Evolutionary conservation across 2,113 vertebrate species (phyloP).

Genomic region (Mus spicilegus): DNA sequence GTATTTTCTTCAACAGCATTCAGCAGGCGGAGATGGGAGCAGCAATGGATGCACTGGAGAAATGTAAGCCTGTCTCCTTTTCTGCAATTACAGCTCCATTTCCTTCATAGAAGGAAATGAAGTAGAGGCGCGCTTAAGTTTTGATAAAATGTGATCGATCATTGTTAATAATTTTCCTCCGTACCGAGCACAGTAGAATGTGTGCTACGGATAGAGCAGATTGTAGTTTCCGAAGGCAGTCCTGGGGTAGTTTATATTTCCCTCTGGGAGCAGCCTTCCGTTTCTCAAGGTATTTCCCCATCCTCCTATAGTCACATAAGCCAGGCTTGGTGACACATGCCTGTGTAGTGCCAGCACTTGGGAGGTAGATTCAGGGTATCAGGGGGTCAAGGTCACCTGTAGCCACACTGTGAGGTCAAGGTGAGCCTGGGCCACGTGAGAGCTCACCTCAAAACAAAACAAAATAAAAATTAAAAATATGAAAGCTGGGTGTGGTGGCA

Average conservation of each 20-base stretch:
- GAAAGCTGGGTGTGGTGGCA: not conserved
- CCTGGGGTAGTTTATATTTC: not conserved
- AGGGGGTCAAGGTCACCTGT: not conserved
- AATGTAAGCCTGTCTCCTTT: conserved; percentile 92
- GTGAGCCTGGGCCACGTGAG: not conserved
- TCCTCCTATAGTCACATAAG: not conserved
- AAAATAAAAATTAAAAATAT: not conserved
- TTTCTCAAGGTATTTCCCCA: not conserved
- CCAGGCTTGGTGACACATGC: no score
- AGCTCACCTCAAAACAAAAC: not conserved
- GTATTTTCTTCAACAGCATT: conserved; percentile 90
- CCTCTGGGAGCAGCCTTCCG: not conserved
- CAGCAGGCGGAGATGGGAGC: conserved; percentile 99
- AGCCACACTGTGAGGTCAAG: not conserved
- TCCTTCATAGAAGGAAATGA: conserved; percentile 63
- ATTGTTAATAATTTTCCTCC: conserved; percentile 67
- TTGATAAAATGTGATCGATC: conserved; percentile 60
- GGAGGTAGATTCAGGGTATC: not conserved
- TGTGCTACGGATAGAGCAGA: conserved; percentile 44
- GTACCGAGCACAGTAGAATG: not conserved
- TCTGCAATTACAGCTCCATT: conserved; percentile 44
- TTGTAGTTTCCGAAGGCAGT: not conserved
- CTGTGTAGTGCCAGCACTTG: not conserved
- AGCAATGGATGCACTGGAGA: conserved; percentile 98
- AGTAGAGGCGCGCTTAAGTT: conserved; percentile 51